Evolutionary conservation across 2,113 vertebrate genomes (phyloP), one percentile per base, ranked within the genome.

Genomic region (Lycaon pictus): DNA sequence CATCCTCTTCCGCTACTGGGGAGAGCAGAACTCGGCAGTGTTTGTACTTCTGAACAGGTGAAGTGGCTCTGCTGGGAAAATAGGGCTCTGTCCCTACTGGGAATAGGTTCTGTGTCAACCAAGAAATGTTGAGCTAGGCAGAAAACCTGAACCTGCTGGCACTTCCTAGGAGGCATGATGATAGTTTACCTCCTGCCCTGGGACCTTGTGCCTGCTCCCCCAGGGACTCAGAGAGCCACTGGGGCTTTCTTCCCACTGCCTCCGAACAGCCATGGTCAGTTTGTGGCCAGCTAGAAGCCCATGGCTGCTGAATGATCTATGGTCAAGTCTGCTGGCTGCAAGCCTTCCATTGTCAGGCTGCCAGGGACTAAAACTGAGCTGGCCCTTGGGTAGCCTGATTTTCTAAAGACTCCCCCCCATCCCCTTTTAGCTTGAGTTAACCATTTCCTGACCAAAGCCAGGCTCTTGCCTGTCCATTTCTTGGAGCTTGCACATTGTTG

Each of bases 341-440:
- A 92, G 69, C 32, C 27, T 94, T 94, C 77, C 13, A 12, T 76
- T 96, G 88, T 67, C 63, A 96, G 81, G 48, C 13, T 93, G 90
- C 90, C 76, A 92, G 51, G 29, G n/a, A 77, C 83, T 62, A 87
- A 69, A 85, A 43, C 43, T 43, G 6, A 62, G 55, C 0, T 0
- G 76, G 56, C 12, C 55, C 22, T 22, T 25, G 11, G 11, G 43
- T 12, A 71, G 56, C 29, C 2, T 5, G 69, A 13, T 92, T 93
- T 97, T 86, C 89, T 67, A 63, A 80, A 94, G 92, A 93, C 13
- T 23, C 23, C 58, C 90, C 13, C 2, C 1, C 11, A 20, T 37
- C 20, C 86, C 48, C 8, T 4, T 27, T 48, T 92, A 74, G 84
- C 23, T 69, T 56, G n/a, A 71, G 20, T 80, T 94, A 96, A 97